Evolutionary conservation across 2,113 vertebrate species (phyloP).

Genomic region (Limnothrissa miodon): DNA sequence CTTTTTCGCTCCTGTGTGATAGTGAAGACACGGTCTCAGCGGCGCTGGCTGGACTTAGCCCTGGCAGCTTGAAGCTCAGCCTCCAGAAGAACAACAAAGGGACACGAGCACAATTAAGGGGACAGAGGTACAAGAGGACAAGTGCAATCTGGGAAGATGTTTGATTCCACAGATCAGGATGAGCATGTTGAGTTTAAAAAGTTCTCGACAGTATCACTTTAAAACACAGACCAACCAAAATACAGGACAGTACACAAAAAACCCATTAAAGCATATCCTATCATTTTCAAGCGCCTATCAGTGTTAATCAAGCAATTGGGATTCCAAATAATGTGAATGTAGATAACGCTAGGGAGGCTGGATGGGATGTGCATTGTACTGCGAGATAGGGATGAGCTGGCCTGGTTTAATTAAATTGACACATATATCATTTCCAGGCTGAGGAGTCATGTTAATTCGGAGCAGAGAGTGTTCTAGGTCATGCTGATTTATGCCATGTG

Average conservation of each 20-base stretch:
- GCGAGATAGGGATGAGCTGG: background rate
- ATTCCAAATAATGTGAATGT: background rate
- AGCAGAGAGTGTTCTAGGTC: constrained; percentile 17
- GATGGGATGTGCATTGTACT: background rate
- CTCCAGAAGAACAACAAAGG: background rate
- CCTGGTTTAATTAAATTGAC: constrained; percentile 19
- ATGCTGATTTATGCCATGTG: background rate
- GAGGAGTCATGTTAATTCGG: background rate
- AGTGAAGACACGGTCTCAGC: background rate
- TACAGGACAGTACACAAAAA: no score
- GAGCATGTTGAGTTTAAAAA: background rate
- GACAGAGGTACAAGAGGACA: no score
- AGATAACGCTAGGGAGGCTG: background rate
- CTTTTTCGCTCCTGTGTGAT: background rate
- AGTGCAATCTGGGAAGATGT: no score
- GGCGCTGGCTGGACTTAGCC: background rate
- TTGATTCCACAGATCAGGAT: background rate
- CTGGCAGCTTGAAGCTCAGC: background rate
- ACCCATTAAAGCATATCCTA: background rate
- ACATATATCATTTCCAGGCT: constrained; percentile 5
- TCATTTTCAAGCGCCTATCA: background rate
- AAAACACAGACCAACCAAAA: background rate
- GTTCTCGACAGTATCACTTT: background rate
- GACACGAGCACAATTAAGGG: no score
- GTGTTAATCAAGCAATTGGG: background rate